Percentiles rank a stretch among this genome's conserved stretches.
phyloP scores from a whole-genome alignment of 2,888 invertebrate species.

The Ormyrus nitidulus region DNA sequence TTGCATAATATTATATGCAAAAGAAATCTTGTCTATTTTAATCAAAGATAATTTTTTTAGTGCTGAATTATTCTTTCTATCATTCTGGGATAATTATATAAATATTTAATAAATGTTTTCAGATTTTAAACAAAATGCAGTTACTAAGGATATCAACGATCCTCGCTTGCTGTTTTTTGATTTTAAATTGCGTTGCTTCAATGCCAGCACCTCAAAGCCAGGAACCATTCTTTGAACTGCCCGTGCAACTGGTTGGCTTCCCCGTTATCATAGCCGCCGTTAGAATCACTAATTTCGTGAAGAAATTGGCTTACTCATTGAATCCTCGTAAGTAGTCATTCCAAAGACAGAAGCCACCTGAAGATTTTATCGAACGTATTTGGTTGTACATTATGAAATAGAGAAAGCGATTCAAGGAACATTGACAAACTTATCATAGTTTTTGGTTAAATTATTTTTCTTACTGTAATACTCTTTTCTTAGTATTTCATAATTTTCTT shows the following conservation, averaged over 20 bases:
- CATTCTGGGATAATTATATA: too few species aligned
- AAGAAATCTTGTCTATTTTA: too few species aligned
- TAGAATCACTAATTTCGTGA: slow-evolving; percentile 87
- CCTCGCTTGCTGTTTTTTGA: slow-evolving; percentile 65
- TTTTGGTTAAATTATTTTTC: slow-evolving; percentile 2
- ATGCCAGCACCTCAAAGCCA: slow-evolving; percentile 65
- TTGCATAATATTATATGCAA: too few species aligned
- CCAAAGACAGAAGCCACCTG: background rate
- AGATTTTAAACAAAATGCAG: slow-evolving; percentile 64
- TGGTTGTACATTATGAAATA: slow-evolving; percentile 47
- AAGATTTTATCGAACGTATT: slow-evolving; percentile 14
- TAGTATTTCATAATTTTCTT: background rate
- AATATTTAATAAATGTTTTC: slow-evolving; percentile 4
- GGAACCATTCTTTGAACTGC: slow-evolving; percentile 83
- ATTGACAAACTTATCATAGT: slow-evolving; percentile 28
- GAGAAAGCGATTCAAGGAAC: slow-evolving; percentile 43
- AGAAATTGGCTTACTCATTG: slow-evolving; percentile 88
- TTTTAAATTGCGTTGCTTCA: slow-evolving; percentile 65
- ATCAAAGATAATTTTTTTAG: too few species aligned
- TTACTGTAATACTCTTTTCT: background rate
- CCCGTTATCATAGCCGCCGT: slow-evolving; percentile 89
- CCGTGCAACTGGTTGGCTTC: slow-evolving; percentile 90
- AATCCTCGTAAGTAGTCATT: slow-evolving; percentile 81
- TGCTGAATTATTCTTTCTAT: too few species aligned
- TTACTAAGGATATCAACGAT: slow-evolving; percentile 64